Conservation (phyloP, 2,888 invertebrate genomes). For the Autographa pulchrina region DNA sequence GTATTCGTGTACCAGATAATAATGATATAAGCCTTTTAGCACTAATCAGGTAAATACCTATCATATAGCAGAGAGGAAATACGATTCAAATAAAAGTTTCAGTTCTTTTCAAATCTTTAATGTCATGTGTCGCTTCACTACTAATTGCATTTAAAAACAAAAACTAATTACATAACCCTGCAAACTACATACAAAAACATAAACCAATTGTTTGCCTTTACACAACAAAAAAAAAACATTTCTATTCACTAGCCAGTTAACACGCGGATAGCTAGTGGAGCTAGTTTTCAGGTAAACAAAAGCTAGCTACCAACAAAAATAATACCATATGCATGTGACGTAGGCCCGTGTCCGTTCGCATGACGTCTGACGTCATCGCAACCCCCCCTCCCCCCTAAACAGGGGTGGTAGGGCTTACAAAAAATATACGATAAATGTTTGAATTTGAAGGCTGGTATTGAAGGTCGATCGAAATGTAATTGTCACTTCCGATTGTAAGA, state of each 20-base stretch:
- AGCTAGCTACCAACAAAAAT: slow-evolving; percentile 28
- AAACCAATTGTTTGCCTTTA: too few relatives aligned
- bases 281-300: slow-evolving; percentile 45
- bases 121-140: too few relatives aligned
- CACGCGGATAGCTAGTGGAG: neutral
- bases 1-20: too few relatives aligned
- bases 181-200: too few relatives aligned
- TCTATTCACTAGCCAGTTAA: neutral
- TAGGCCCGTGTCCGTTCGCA: slow-evolving; percentile 61
- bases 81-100: too few relatives aligned
- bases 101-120: too few relatives aligned
- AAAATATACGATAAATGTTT: slow-evolving; percentile 29
- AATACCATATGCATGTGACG: slow-evolving; percentile 58
- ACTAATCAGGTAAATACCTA: too few relatives aligned
- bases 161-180: too few relatives aligned
- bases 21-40: too few relatives aligned
- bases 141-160: too few relatives aligned
- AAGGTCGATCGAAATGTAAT: neutral
- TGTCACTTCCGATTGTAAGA: neutral
- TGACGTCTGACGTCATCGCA: slow-evolving; percentile 67
- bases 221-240: too few relatives aligned
- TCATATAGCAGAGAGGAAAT: too few relatives aligned
- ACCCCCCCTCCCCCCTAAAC: slow-evolving; percentile 55
- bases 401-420: slow-evolving; percentile 31
- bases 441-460: neutral